Evolutionary conservation across 37 sponge, comb jelly and placozoan species (phyloP).

Genomic region (Diacarnus erythraeanus): DNA sequence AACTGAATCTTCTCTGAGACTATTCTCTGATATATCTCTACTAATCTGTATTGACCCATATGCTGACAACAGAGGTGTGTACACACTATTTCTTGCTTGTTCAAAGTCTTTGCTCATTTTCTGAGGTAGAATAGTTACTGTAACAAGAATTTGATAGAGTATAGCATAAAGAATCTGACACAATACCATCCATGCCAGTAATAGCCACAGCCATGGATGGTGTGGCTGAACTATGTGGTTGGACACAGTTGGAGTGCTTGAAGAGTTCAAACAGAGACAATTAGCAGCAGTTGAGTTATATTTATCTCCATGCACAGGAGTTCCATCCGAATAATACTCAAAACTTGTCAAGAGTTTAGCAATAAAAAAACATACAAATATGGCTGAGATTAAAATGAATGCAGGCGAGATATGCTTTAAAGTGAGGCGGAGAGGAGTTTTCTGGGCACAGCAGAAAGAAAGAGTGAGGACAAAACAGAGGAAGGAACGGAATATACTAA

Average conservation of each 20-base stretch:
- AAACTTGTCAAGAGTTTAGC: constrained; percentile 31
- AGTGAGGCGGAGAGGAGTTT: neutral
- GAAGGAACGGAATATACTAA: neutral
- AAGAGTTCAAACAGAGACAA: neutral
- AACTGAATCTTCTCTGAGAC: no score
- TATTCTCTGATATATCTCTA: neutral
- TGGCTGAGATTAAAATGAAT: neutral
- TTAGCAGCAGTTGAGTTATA: neutral
- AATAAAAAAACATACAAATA: constrained; percentile 9
- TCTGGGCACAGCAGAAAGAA: constrained; percentile 19
- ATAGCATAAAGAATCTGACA: constrained; percentile 7
- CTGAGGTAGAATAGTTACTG: neutral
- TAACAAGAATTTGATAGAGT: neutral
- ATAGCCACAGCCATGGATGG: constrained; percentile 51
- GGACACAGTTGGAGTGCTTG: neutral
- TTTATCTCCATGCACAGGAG: constrained; percentile 7
- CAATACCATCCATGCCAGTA: constrained; percentile 32
- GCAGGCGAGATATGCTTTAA: neutral
- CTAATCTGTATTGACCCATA: no score
- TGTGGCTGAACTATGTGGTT: neutral
- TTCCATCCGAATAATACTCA: constrained; percentile 39
- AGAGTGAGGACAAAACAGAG: constrained; percentile 8
- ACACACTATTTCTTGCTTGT: neutral
- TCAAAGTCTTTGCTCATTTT: neutral
- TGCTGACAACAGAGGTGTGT: neutral